Percentiles rank a stretch among this genome's conserved stretches.
These are phyloP conservation scores for Percopsis omiscomaycus DNA, from an alignment of 2,797 vertebrate genomes.

Conservation along the genomic window DNA sequence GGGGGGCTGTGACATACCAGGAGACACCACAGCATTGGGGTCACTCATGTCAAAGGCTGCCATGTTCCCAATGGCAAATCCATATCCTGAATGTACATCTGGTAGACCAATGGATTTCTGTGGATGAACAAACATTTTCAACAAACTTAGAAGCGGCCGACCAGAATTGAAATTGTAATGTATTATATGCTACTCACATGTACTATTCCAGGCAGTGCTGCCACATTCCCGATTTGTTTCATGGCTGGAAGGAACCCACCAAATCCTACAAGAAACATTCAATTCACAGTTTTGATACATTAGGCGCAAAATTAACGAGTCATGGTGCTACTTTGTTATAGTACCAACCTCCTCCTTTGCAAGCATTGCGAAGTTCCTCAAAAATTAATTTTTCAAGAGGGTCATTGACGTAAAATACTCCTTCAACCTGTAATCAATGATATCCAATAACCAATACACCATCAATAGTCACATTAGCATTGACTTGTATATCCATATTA, in stretches of 20 bases:
- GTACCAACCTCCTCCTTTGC: slow-evolving; percentile 87
- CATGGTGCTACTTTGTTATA: neutral
- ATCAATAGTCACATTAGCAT: neutral
- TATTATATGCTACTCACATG: slow-evolving; percentile 79
- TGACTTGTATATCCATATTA: neutral
- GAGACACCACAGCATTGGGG: slow-evolving; percentile 91
- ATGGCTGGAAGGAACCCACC: slow-evolving; percentile 96
- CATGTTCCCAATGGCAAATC: slow-evolving; percentile 98
- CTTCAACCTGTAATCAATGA: slow-evolving; percentile 83
- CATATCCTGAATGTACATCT: slow-evolving; percentile 97
- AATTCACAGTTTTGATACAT: neutral
- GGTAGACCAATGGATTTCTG: slow-evolving; percentile 94
- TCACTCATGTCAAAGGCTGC: slow-evolving; percentile 95
- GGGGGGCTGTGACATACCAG: slow-evolving; percentile 73
- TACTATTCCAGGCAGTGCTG: slow-evolving; percentile 93
- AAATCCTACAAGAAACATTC: slow-evolving; percentile 73
- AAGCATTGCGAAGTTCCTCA: slow-evolving; percentile 93
- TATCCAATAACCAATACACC: neutral
- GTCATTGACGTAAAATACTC: slow-evolving; percentile 96
- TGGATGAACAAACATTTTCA: slow-evolving; percentile 20
- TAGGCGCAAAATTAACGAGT: neutral
- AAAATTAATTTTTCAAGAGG: slow-evolving; percentile 96
- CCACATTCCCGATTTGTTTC: slow-evolving; percentile 98
- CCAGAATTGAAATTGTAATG: neutral
- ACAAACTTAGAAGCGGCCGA: neutral